These are phyloP conservation scores for Diadumene lineata DNA, from an alignment of 92 coral and sea anemone species.

Conservation along the genomic window DNA sequence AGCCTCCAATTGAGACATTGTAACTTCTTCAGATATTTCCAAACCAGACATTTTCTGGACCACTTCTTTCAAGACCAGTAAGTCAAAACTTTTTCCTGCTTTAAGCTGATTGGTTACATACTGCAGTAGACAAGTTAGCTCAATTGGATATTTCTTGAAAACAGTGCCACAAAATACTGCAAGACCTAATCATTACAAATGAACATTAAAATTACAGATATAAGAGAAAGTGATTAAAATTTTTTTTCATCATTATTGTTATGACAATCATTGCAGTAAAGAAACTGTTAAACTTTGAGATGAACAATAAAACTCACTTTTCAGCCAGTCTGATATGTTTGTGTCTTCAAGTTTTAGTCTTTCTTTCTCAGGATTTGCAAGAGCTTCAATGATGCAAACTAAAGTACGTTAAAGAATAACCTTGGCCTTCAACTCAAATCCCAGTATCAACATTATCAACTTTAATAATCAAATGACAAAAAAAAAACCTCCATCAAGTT, in stretches of 20 bases:
- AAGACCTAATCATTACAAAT: slow-evolving; percentile 60
- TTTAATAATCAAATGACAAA: no score
- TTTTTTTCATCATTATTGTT: not conserved
- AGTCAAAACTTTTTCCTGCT: slow-evolving; percentile 95
- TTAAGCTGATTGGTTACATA: slow-evolving; percentile 95
- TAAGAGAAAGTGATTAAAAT: no score
- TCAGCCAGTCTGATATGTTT: slow-evolving; percentile 96
- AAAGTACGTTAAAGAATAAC: slow-evolving; percentile 51
- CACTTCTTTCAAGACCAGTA: slow-evolving; percentile 90
- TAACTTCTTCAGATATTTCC: slow-evolving; percentile 97
- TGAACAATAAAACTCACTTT: slow-evolving; percentile 73
- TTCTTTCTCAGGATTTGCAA: slow-evolving; percentile 97
- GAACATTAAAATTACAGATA: no score
- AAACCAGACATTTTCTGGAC: slow-evolving; percentile 99
- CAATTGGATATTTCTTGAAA: slow-evolving; percentile 91
- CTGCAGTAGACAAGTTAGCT: slow-evolving; percentile 92
- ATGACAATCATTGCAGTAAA: not conserved
- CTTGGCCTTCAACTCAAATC: no score
- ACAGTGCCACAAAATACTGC: slow-evolving; percentile 97
- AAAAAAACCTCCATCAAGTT: no score
- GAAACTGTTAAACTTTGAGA: no score
- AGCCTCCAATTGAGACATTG: slow-evolving; percentile 92
- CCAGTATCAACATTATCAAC: no score
- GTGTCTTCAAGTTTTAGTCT: slow-evolving; percentile 94
- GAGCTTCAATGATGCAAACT: slow-evolving; percentile 98